phyloP scores from a whole-genome alignment of 2,797 vertebrate genomes.

The Lutjanus argentimaculatus region DNA sequence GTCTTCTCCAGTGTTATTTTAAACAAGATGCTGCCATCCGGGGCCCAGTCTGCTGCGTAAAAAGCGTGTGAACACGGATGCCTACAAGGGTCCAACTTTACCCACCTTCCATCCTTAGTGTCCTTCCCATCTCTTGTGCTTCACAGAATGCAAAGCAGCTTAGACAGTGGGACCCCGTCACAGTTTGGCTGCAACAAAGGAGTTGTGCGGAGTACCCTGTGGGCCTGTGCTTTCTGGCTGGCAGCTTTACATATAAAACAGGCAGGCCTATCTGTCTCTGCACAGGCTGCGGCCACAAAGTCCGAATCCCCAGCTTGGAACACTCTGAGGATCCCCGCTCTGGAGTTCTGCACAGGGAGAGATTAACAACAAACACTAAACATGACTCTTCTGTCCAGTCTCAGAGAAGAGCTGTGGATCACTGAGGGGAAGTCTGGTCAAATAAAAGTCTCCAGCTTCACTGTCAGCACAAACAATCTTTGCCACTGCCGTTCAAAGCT shows the following conservation, averaged over 20 bases:
- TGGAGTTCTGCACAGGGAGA: slow-evolving; percentile 76
- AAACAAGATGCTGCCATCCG: slow-evolving; percentile 21
- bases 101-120: slow-evolving; percentile 65
- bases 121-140: slow-evolving; percentile 68
- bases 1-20: slow-evolving; percentile 11
- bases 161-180: slow-evolving; percentile 74
- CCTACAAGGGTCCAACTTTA: slow-evolving; percentile 57
- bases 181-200: slow-evolving; percentile 81
- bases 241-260: slow-evolving; percentile 87
- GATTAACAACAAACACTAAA: slow-evolving; percentile 82
- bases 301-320: slow-evolving; percentile 79
- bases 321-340: slow-evolving; percentile 75
- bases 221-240: slow-evolving; percentile 79
- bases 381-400: slow-evolving; percentile 59
- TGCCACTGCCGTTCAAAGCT: neutral
- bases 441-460: slow-evolving; percentile 24
- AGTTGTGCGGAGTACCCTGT: slow-evolving; percentile 72
- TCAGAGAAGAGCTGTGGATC: slow-evolving; percentile 37
- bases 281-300: slow-evolving; percentile 81
- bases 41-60: slow-evolving; percentile 38
- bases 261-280: slow-evolving; percentile 83
- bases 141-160: slow-evolving; percentile 80
- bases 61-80: slow-evolving; percentile 46
- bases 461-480: slow-evolving; percentile 18
- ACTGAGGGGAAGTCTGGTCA: slow-evolving; percentile 48